Evolutionary conservation across 2,888 invertebrate species (phyloP).

Genomic region (Eupeodes luniger): DNA sequence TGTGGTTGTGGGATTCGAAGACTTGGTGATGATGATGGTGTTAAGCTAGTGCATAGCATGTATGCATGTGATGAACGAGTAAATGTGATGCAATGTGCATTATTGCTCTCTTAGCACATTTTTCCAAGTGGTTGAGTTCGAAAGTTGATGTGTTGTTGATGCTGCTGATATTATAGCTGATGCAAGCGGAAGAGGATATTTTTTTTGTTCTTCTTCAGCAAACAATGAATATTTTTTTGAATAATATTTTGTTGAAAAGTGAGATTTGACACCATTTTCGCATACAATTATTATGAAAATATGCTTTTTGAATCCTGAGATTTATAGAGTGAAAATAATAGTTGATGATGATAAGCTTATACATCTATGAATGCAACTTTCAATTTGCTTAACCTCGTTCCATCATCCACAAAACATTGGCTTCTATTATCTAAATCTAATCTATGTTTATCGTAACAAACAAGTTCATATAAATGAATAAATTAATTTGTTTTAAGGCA

Average conservation of each 20-base stretch:
- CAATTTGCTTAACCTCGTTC: no score
- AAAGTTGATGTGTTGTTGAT: constrained; percentile 6
- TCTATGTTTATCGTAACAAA: no score
- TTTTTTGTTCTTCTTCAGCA: neutral
- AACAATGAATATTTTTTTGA: neutral
- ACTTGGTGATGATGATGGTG: neutral
- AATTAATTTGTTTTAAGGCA: no score
- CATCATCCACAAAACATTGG: no score
- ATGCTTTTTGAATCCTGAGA: neutral
- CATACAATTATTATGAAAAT: neutral
- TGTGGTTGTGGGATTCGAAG: neutral
- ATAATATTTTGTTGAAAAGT: constrained; percentile 4
- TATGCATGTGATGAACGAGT: constrained; percentile 36
- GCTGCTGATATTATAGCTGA: neutral
- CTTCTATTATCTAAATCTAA: no score
- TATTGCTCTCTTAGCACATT: constrained; percentile 53
- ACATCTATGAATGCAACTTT: neutral
- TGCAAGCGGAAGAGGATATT: constrained; percentile 15
- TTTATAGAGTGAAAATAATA: neutral
- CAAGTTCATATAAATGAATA: no score
- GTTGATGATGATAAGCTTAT: neutral
- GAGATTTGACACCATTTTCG: neutral
- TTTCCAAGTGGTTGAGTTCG: constrained; percentile 57
- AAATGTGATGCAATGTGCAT: constrained; percentile 4
- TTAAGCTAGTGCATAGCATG: neutral